A percentile compares a stretch with the other conserved stretches of the same genome.
phyloP scores from a whole-genome alignment of 2,888 invertebrate species.

The Lasioglossum marginatum region DNA sequence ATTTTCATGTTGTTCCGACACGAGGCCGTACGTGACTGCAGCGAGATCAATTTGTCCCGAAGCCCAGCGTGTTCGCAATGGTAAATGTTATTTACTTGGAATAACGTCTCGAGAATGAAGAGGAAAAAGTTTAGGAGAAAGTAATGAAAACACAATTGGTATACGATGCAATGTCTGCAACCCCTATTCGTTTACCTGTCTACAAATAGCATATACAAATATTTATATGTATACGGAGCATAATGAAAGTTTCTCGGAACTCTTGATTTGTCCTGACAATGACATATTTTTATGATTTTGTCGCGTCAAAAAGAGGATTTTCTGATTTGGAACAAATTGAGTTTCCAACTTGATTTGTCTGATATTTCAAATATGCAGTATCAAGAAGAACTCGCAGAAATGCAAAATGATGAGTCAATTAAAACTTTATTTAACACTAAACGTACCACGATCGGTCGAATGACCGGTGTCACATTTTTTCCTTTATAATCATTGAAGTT shows the following conservation, averaged over 20 bases:
- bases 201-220: constrained; percentile 33
- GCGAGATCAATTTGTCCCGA: constrained; percentile 72
- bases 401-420: too few relatives aligned
- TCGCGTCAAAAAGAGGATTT: too few relatives aligned
- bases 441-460: too few relatives aligned
- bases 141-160: constrained; percentile 63
- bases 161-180: constrained; percentile 38
- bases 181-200: background rate
- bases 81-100: constrained; percentile 71
- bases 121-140: constrained; percentile 50
- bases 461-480: too few relatives aligned
- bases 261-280: background rate
- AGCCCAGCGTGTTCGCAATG: constrained; percentile 67
- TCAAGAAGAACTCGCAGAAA: too few relatives aligned
- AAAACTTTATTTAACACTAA: too few relatives aligned
- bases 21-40: constrained; percentile 71
- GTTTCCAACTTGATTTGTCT: too few relatives aligned
- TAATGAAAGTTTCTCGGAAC: constrained; percentile 24
- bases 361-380: too few relatives aligned
- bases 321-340: too few relatives aligned
- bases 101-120: constrained; percentile 62
- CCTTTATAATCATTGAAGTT: too few relatives aligned
- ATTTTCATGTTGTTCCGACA: constrained; percentile 75
- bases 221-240: constrained; percentile 16
- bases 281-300: background rate